Conservation (phyloP, 2,113 vertebrate species). For the Ceyx melanurus region DNA sequence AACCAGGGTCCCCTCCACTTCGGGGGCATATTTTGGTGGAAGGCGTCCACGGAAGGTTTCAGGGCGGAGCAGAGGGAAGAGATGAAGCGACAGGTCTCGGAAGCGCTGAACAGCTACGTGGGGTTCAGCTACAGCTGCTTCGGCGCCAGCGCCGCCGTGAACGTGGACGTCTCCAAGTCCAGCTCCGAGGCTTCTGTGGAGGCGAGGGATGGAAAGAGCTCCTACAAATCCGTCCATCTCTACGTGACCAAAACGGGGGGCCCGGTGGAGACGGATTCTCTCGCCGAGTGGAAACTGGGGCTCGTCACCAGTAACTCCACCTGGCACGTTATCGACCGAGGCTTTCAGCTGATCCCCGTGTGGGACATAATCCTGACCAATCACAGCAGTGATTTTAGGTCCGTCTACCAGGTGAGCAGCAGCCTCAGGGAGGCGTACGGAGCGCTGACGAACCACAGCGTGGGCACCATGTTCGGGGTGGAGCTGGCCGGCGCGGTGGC, state of each 20-base stretch:
- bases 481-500: not conserved
- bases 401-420: not conserved
- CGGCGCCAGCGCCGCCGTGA: fast-evolving
- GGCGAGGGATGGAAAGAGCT: not conserved
- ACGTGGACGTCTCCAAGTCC: not conserved
- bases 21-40: constrained; percentile 77
- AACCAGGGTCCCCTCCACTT: constrained; percentile 72
- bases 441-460: not conserved
- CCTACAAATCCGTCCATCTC: not conserved
- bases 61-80: not conserved
- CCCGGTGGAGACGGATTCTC: constrained; percentile 6
- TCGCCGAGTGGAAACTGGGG: constrained; percentile 59
- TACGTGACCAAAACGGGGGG: constrained; percentile 51
- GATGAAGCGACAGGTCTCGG: not conserved
- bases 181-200: not conserved
- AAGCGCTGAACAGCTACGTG: not conserved
- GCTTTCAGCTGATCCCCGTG: constrained; percentile 57
- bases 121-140: not conserved
- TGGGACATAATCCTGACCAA: constrained; percentile 66
- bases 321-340: constrained; percentile 69
- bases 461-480: not conserved
- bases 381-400: constrained; percentile 56
- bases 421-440: constrained; percentile 11
- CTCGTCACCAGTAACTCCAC: constrained; percentile 55
- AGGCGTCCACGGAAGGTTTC: constrained; percentile 48